Conservation (phyloP, 2,113 vertebrate genomes). For the Salminus brasiliensis region DNA sequence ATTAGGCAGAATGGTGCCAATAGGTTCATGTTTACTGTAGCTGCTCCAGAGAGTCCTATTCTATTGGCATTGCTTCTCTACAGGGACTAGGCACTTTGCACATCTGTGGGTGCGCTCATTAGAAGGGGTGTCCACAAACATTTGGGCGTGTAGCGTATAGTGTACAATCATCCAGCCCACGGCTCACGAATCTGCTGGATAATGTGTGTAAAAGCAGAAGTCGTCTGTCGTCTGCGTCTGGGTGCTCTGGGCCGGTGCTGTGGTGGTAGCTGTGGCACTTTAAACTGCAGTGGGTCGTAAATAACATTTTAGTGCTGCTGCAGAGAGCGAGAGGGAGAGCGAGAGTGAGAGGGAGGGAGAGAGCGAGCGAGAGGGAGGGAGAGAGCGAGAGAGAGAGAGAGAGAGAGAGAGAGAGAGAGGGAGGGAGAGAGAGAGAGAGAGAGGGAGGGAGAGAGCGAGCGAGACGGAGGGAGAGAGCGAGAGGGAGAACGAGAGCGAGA, state of each 20-base stretch:
- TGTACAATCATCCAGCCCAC: too few relatives aligned
- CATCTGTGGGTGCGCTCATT: too few relatives aligned
- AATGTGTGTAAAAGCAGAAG: not conserved
- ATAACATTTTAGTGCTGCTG: constrained; percentile 35
- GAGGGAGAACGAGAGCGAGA: not conserved
- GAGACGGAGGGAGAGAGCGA: not conserved
- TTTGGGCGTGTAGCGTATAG: too few relatives aligned
- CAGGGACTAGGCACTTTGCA: too few relatives aligned
- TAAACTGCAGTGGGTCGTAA: constrained; percentile 38
- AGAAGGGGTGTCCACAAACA: too few relatives aligned
- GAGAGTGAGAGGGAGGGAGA: not conserved
- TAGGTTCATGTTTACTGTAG: too few relatives aligned
- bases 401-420: not conserved
- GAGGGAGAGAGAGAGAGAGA: not conserved
- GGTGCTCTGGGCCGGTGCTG: constrained; percentile 7
- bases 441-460: not conserved
- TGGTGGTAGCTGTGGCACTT: not conserved
- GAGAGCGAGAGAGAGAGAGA: not conserved
- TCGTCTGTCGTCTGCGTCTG: not conserved
- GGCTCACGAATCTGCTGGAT: too few relatives aligned
- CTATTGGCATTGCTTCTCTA: too few relatives aligned
- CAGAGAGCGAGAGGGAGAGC: constrained; percentile 8
- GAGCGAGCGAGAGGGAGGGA: not conserved
- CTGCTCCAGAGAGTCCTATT: too few relatives aligned
- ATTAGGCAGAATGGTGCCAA: too few relatives aligned